Base-by-base conservation (phyloP, 1,140 invertebrate genomes). In the Drosophila nikananu region DNA sequence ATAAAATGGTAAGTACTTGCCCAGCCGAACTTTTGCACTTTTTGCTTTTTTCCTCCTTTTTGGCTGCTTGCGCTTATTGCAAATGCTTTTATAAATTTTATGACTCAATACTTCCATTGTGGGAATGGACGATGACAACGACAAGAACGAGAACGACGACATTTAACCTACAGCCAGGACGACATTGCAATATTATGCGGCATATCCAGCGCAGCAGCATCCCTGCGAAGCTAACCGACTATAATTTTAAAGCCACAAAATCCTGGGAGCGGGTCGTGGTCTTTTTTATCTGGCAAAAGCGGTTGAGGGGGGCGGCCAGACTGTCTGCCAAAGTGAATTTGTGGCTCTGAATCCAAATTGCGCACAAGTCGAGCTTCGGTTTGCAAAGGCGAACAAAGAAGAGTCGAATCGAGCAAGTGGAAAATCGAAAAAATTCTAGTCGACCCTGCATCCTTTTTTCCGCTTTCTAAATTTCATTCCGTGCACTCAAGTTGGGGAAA, bases 71-170 rank as follows among this genome's bases (percentile, higher is more conserved):
- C 72, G 77, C 72, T 84, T 84, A 84, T 83, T 80, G 83, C 80
- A 82, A 83, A 86, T 87, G 80, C 77, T 89, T 89, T 87, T 89
- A 84, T 87, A 87, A 89, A 89, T 87, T 87, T 87, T 89, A 87
- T 81, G 84, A 84, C 84, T 87, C 84, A 89, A 87, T 87, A 73
- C 70, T 75, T 74, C 51, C 57, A 81, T 86, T 86, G 79, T 77
- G 68, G 49, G 48, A 55, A 66, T 71, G 42, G 73, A 52, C 72
- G 71, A 71, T 71, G 67, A 74, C 64, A 68, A 54, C 42, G 65
- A 58, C 44, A 58, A 74, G 72, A 60, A 65, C 42, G 61, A 68
- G 57, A 63, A 77, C 52, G 58, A 30, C 83, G 66, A 87, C 84
- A 72, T 90, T 89, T 89, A 89, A 89, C 84, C 81, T 71, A 84